Evolutionary conservation across 2,797 vertebrate genomes (phyloP), one percentile per base, ranked within the genome.

Genomic region (Leptodactylus fallax): DNA sequence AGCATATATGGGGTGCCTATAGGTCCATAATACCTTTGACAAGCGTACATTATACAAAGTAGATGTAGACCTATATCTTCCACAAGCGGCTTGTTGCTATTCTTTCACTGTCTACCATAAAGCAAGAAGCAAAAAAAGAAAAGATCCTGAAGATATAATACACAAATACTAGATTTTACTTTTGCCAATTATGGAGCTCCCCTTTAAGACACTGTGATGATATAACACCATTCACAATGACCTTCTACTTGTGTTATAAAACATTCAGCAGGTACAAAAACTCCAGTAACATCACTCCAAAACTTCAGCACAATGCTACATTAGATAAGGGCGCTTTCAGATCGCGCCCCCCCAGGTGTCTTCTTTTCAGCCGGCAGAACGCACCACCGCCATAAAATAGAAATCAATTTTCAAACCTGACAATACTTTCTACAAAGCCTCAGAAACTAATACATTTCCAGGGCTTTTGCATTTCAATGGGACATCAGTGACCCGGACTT

Each of bases 391-490:
- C 51, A 56, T 21, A 84, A 79, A 79, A 56, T 21, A 25, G 16
- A 88, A 72, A 84, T 71, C 58, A 65, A 82, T 84, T 84, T 79
- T 21, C 9, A 25, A 69, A 49, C 67, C 60, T 79, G 8, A 88
- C 87, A 84, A 88, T 79, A 67, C 27, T 56, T 69, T 65, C 61
- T 65, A 77, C 81, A 79, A 83, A 78, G 74, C 76, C 49, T 13
- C 8, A 71, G 77, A 79, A 83, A 51, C 74, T 12, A 80, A 85
- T 85, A 27, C 19, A 79, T 88, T 61, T 53, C n/a, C 87, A 53
- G 36, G 25, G 9, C 45, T 80, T 85, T 80, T 85, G 81, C 76
- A 84, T 88, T 77, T 83, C 45, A 83, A 83, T 83, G 25, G 76
- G 74, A 71, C 72, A 51, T 88, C 85, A 88, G 65, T 61, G 17